Evolutionary conservation across 2,113 vertebrate genomes (phyloP), one percentile per base, ranked within the genome.

Genomic region (Platysteira castanea): DNA sequence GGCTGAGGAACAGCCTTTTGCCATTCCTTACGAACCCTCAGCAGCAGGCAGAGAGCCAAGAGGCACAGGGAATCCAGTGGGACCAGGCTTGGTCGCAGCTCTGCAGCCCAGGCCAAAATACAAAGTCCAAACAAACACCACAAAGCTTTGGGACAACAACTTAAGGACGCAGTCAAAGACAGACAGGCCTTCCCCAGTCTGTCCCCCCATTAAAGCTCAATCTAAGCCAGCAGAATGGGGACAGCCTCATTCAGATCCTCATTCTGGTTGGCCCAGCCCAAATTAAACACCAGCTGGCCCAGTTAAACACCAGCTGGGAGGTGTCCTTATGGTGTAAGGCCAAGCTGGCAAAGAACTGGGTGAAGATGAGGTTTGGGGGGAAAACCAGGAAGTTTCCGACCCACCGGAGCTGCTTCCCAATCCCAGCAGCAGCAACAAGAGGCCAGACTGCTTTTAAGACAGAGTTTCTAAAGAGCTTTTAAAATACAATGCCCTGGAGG

Each of bases 61-160:
- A 1, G 3, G 24, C 42, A 33, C 64, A 10, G 60, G 75, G 35
- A 60, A 57, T 24, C 27, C 50, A 28, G 0, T 1, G 15, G 0
- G 35, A 61, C 27, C 81, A 63, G 47, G 26, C n/a, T 9, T 21
- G 35, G 71, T 19, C 17, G 46, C 28, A 57, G 30, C 59, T 22
- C 83, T 35, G 56, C 4, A 1, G 70, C 47, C 60, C 24, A 1
- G 60, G 61, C 41, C 74, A 78, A 50, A 82, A 60, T 27, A 41
- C 56, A 6, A 7, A 0, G 4, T 30, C 77, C 92, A 87, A 54
- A 70, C 2, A 68, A 94, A 59, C 65, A 31, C 27, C 65, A 67
- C 30, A 30, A 74, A 87, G 42, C 42, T 26, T 63, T 41, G 68
- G 39, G 70, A 84, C 42, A 89, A 42, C 49, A 49, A 35, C 44